Evolutionary conservation across 2,797 vertebrate genomes (phyloP).

Genomic region (Hydrocynus forskahlii): DNA sequence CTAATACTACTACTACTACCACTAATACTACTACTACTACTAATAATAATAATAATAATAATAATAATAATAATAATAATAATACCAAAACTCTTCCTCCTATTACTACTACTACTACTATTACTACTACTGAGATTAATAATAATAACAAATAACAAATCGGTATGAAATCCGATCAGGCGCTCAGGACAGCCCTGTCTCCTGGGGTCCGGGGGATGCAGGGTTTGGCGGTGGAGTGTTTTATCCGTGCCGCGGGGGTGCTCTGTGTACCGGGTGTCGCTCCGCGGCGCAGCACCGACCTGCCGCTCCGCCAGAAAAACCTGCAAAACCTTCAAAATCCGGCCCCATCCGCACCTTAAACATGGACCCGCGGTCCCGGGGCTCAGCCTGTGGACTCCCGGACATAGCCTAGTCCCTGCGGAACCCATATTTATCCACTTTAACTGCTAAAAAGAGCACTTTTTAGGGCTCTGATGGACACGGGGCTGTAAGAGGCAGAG

Average conservation of each 20-base stretch:
- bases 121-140: no score
- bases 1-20: no score
- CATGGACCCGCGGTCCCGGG: slow-evolving; percentile 82
- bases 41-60: no score
- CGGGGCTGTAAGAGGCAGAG: slow-evolving; percentile 79
- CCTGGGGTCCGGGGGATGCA: background rate
- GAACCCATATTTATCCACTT: slow-evolving; percentile 76
- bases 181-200: no score
- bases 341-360: slow-evolving; percentile 85
- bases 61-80: no score
- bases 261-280: slow-evolving; percentile 11
- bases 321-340: slow-evolving; percentile 70
- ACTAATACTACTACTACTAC: no score
- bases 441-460: slow-evolving; percentile 65
- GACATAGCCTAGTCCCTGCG: slow-evolving; percentile 27
- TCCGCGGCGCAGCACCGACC: slow-evolving; percentile 1
- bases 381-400: slow-evolving; percentile 69
- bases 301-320: slow-evolving; percentile 1
- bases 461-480: slow-evolving; percentile 64
- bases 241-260: background rate
- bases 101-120: no score
- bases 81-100: no score
- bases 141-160: no score
- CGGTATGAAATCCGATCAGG: no score
- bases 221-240: background rate